Percentiles rank a stretch among this genome's conserved stretches.
Evolutionary conservation across 2,888 invertebrate species (phyloP).

Genomic region (Ectobius pallidus): DNA sequence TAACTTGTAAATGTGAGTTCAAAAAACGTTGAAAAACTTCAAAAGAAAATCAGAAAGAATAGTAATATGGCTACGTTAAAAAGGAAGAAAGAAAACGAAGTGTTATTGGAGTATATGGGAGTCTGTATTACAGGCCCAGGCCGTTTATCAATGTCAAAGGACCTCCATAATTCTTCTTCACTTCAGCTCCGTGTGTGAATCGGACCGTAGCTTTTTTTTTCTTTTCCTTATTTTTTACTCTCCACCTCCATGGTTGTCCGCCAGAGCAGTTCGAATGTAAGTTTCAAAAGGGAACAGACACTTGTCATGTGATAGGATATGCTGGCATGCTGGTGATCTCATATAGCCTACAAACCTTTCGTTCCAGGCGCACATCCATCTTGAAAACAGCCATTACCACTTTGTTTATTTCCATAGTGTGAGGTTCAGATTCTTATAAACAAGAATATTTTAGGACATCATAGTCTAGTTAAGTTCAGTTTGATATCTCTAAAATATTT

Average conservation of each 20-base stretch:
- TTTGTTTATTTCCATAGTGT: too few species aligned
- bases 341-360: background rate
- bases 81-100: background rate
- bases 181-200: constrained; percentile 16
- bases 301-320: constrained; percentile 9
- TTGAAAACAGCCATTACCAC: background rate
- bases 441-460: too few species aligned
- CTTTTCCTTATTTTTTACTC: too few species aligned
- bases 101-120: constrained; percentile 4
- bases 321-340: constrained; percentile 17
- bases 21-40: background rate
- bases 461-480: too few species aligned
- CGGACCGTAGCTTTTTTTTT: constrained; percentile 7
- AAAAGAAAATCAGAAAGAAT: constrained; percentile 6
- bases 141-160: constrained; percentile 12
- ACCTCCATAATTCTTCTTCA: constrained; percentile 20
- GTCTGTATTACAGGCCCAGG: constrained; percentile 6
- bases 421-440: too few species aligned
- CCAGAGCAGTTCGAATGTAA: background rate
- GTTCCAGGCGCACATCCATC: too few species aligned
- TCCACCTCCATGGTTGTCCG: background rate
- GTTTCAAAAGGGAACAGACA: background rate
- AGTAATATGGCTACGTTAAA: too few species aligned
- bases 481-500: too few species aligned
- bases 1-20: background rate